A percentile compares a stretch with the other conserved stretches of the same genome.
Evolutionary conservation across 2,113 vertebrate species (phyloP).

Genomic region (Baryphthengus martii): DNA sequence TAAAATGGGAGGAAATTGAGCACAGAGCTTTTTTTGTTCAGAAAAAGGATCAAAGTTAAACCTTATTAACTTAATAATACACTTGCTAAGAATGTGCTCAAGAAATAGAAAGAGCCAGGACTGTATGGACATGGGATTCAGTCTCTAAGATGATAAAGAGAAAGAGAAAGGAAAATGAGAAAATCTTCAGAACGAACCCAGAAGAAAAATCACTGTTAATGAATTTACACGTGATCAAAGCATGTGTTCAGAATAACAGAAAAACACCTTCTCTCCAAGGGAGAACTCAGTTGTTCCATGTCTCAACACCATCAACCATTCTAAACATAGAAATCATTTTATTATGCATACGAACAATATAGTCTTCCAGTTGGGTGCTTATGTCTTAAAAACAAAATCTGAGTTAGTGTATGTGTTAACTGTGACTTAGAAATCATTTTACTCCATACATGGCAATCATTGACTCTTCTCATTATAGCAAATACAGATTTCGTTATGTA

Average conservation of each 20-base stretch:
- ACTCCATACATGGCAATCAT: neutral
- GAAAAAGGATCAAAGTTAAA: conserved; percentile 48
- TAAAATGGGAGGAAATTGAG: conserved; percentile 14
- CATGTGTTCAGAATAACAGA: neutral
- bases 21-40: conserved; percentile 9
- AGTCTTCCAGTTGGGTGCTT: conserved; percentile 1
- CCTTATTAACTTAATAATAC: conserved; percentile 32
- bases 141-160: neutral
- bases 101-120: neutral
- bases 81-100: neutral
- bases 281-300: neutral
- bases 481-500: conserved; percentile 27
- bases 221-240: neutral
- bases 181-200: neutral
- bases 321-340: neutral
- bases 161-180: neutral
- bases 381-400: conserved; percentile 22
- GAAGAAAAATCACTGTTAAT: neutral
- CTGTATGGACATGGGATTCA: neutral
- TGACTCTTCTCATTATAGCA: conserved; percentile 25
- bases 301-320: neutral
- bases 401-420: neutral
- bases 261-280: neutral
- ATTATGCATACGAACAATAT: neutral
- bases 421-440: neutral